Conservation (phyloP, 2,113 vertebrate species). For the Myrmecobius fasciatus region DNA sequence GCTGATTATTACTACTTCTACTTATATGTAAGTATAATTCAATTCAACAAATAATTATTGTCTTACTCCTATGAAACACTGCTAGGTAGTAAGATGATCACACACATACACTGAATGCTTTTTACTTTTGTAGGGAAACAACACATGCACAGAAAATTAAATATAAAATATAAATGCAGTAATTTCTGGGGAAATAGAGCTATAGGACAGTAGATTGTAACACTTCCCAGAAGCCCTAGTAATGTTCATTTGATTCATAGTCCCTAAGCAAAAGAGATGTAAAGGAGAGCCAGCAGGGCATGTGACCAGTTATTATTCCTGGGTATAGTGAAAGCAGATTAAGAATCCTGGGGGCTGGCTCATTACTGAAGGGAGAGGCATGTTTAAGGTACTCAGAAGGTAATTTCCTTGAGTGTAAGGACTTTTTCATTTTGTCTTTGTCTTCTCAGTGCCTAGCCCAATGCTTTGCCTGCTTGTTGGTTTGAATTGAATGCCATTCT, state of each 20-base stretch:
- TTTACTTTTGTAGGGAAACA: not conserved
- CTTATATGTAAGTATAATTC: not conserved
- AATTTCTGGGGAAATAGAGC: not conserved
- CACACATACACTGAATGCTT: not conserved
- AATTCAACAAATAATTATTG: not conserved
- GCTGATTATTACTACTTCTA: not conserved
- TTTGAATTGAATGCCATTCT: not conserved
- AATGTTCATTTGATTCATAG: not conserved
- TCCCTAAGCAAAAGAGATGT: not conserved
- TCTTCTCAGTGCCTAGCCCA: not conserved
- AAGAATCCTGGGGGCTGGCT: not conserved
- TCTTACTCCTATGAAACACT: not conserved
- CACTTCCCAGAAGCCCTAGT: not conserved
- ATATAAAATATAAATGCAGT: not conserved
- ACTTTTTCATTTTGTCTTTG: not conserved
- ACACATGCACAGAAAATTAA: not conserved
- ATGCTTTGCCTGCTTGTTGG: not conserved
- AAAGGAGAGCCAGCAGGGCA: not conserved
- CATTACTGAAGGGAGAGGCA: not conserved
- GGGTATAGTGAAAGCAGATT: not conserved
- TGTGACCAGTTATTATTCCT: not conserved
- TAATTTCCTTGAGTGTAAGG: not conserved
- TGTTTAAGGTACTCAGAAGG: not conserved
- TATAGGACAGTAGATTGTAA: not conserved
- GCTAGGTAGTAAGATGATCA: not conserved